A percentile compares a stretch with the other conserved stretches of the same genome.
phyloP scores from a whole-genome alignment of 2,797 vertebrate genomes.

The Ispidina picta region DNA sequence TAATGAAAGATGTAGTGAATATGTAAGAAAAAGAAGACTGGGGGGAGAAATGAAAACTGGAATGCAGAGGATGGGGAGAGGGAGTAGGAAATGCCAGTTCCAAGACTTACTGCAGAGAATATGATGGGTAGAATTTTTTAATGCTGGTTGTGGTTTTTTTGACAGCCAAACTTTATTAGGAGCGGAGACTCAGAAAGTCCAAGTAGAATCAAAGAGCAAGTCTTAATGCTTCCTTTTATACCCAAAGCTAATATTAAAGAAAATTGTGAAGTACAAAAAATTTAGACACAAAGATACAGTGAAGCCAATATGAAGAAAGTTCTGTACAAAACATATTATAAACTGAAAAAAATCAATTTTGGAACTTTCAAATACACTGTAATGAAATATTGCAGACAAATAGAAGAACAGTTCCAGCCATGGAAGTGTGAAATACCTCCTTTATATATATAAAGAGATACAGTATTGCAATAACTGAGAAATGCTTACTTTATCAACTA shows the following conservation, averaged over 20 bases:
- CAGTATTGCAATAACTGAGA: slow-evolving; percentile 43
- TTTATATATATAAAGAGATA: slow-evolving; percentile 40
- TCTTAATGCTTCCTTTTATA: slow-evolving; percentile 36
- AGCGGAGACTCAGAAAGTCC: background rate
- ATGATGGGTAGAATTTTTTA: background rate
- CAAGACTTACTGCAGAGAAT: background rate
- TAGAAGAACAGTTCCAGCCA: slow-evolving; percentile 37
- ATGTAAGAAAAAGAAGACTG: background rate
- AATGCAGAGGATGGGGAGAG: background rate
- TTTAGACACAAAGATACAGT: slow-evolving; percentile 43
- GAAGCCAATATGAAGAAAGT: slow-evolving; percentile 72
- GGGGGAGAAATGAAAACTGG: background rate
- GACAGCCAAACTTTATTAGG: background rate
- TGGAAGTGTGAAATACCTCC: slow-evolving; percentile 42
- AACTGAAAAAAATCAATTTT: slow-evolving; percentile 69
- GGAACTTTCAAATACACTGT: slow-evolving; percentile 40
- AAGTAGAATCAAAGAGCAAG: slow-evolving; percentile 4
- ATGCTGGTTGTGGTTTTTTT: background rate
- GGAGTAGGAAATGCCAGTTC: background rate
- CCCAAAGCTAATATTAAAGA: slow-evolving; percentile 48
- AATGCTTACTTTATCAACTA: slow-evolving; percentile 54
- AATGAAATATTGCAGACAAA: slow-evolving; percentile 49
- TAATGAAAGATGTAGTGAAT: background rate
- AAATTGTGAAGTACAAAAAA: slow-evolving; percentile 29
- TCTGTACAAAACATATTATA: slow-evolving; percentile 46